These are phyloP conservation scores for Leptura quadrifasciata DNA, from an alignment of 2,888 invertebrate genomes.

Conservation along the genomic window DNA sequence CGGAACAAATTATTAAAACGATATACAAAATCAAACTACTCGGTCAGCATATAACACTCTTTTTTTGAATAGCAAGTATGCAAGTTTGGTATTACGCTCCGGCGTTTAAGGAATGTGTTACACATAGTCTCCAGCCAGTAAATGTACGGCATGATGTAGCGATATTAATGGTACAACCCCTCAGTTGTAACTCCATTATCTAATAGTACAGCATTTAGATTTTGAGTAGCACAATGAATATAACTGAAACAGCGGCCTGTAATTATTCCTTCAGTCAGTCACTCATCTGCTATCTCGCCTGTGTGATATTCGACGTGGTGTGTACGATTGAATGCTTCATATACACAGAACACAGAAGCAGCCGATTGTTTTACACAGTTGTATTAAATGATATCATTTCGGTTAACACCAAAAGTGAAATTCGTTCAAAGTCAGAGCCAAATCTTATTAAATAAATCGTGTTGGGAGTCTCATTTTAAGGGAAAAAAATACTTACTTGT, in stretches of 20 bases:
- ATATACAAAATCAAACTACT: too few species aligned
- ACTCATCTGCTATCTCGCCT: constrained; percentile 65
- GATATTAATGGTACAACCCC: constrained; percentile 57
- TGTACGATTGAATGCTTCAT: constrained; percentile 53
- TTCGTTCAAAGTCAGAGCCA: too few species aligned
- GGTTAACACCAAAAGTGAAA: neutral
- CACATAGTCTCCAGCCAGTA: neutral
- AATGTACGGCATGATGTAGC: constrained; percentile 60
- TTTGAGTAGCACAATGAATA: constrained; percentile 67
- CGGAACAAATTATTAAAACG: too few species aligned
- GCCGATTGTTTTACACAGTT: constrained; percentile 5
- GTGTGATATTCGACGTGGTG: constrained; percentile 54
- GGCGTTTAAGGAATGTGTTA: neutral
- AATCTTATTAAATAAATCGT: too few species aligned
- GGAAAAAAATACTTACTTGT: too few species aligned
- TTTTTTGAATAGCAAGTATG: neutral
- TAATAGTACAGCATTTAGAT: constrained; percentile 61
- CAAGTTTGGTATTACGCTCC: neutral
- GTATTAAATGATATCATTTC: constrained; percentile 9
- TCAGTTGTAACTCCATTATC: constrained; percentile 63
- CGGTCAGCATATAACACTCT: too few species aligned
- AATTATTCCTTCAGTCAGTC: constrained; percentile 72
- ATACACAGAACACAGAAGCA: constrained; percentile 7
- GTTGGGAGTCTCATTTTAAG: too few species aligned
- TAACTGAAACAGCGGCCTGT: constrained; percentile 70